Evolutionary conservation across 2,113 vertebrate species (phyloP).

Genomic region (Grammomys surdaster): DNA sequence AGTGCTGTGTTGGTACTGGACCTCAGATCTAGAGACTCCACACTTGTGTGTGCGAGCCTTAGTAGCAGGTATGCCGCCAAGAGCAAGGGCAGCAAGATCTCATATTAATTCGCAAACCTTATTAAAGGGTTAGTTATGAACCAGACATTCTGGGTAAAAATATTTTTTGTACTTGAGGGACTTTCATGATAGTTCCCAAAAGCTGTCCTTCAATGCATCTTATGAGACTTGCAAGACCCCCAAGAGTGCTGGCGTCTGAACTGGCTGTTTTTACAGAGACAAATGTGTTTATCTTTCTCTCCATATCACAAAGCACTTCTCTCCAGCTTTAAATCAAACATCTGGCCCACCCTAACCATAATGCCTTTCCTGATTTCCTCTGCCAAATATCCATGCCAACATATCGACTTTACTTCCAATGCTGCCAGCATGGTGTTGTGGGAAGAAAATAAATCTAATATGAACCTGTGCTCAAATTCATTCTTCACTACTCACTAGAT

Average conservation of each 20-base stretch:
- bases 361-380: not conserved
- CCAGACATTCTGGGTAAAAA: not conserved
- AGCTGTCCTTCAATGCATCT: not conserved
- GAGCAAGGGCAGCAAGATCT: not conserved
- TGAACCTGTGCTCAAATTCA: not conserved
- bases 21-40: not conserved
- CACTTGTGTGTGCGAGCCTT: not conserved
- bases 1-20: no score
- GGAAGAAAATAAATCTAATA: not conserved
- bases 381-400: conserved; percentile 19
- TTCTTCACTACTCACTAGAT: not conserved
- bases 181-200: not conserved
- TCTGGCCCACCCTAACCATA: not conserved
- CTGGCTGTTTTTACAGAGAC: not conserved
- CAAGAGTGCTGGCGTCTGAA: not conserved
- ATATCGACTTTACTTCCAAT: not conserved
- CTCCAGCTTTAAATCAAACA: not conserved
- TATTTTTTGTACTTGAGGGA: not conserved
- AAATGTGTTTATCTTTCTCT: not conserved
- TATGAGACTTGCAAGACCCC: not conserved
- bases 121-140: not conserved
- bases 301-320: not conserved
- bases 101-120: not conserved
- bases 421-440: not conserved
- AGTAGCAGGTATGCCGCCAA: not conserved